phyloP scores from a whole-genome alignment of 2,888 invertebrate genomes.

The Amiota minor region DNA sequence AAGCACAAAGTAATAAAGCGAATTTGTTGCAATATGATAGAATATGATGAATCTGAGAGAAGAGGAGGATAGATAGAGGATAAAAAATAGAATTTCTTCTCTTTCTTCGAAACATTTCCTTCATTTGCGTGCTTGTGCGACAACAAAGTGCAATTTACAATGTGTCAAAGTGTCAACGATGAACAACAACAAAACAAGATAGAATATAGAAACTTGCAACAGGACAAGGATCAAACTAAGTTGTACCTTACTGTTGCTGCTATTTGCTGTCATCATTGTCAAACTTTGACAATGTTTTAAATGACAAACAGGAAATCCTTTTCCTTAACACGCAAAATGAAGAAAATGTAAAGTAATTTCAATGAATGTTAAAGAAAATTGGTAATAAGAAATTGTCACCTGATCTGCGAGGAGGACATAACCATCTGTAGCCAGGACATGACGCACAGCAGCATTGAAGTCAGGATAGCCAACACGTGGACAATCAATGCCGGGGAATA shows the following conservation, averaged over 20 bases:
- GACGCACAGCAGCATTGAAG: conserved; percentile 85
- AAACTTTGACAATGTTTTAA: conserved; percentile 9
- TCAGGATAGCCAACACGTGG: conserved; percentile 90
- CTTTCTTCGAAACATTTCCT: conserved; percentile 59
- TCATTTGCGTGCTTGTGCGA: conserved; percentile 59
- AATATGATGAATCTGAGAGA: too few species aligned
- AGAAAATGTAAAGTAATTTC: not conserved
- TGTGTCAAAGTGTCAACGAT: conserved; percentile 68
- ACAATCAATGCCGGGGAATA: conserved; percentile 93
- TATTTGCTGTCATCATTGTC: conserved; percentile 19
- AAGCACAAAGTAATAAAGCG: not conserved
- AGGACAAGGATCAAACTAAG: conserved; percentile 37
- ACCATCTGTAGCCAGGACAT: conserved; percentile 79
- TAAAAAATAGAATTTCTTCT: too few species aligned
- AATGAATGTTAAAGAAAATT: not conserved
- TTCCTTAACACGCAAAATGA: conserved; percentile 36
- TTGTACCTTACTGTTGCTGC: not conserved
- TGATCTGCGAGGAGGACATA: conserved; percentile 82
- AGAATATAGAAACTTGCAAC: not conserved
- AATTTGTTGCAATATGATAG: too few species aligned
- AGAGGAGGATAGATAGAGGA: too few species aligned
- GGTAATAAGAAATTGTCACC: conserved; percentile 72
- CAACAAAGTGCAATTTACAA: conserved; percentile 62
- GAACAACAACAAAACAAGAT: conserved; percentile 41
- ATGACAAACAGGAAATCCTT: conserved; percentile 29